Percentiles rank a stretch among this genome's conserved stretches.
Conservation (phyloP, 2,797 vertebrate genomes). For the Mycteria americana region DNA sequence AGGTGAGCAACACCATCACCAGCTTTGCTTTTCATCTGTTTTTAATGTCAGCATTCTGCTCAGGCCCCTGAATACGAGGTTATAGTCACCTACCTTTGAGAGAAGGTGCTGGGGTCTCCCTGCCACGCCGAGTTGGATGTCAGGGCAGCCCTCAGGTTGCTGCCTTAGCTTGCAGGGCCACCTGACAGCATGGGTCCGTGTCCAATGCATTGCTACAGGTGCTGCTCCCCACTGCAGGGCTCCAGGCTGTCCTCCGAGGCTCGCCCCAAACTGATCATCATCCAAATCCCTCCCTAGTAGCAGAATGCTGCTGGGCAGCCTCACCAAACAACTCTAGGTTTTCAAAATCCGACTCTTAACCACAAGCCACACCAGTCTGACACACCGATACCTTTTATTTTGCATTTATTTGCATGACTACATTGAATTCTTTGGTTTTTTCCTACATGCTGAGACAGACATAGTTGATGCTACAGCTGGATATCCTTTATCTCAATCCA, state of each 20-base stretch:
- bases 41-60: neutral
- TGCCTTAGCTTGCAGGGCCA: neutral
- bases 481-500: neutral
- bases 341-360: neutral
- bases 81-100: neutral
- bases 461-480: neutral
- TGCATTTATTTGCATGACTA: neutral
- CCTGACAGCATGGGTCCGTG: accelerated
- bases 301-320: neutral
- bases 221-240: neutral
- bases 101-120: neutral
- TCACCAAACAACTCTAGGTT: neutral
- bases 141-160: neutral
- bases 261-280: neutral
- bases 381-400: neutral
- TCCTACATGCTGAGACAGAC: neutral
- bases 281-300: neutral
- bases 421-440: neutral
- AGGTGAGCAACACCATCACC: neutral
- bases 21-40: neutral
- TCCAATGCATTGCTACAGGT: neutral
- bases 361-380: neutral
- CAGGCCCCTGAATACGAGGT: neutral
- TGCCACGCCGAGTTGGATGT: accelerated
- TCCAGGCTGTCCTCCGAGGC: neutral